Base-by-base conservation (phyloP, 2,797 vertebrate genomes). In the Sebastes diploproa region DNA sequence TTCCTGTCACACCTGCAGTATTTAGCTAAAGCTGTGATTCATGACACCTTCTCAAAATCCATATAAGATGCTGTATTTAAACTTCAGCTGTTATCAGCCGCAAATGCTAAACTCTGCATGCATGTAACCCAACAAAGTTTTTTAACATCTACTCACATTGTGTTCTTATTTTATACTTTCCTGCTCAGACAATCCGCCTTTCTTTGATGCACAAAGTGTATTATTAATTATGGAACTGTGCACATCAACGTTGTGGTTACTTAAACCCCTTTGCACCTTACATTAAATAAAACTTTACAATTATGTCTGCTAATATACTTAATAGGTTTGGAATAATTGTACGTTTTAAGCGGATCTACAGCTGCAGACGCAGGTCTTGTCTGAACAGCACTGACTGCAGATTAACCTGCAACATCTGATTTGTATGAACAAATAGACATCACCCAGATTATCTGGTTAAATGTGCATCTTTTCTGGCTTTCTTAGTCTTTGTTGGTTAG, bases 11-110 rank as follows among this genome's bases (percentile, higher is more conserved):
- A 60, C n/a, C 55, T 23, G 55, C 74, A 34, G 13, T 1, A 2
- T 4, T 13, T 77, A 3, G 1, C 22, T 10, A 6, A 29, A 61
- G 3, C 22, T 3, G 29, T 2, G 59, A 36, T 54, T 52, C 58
- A 12, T 12, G 13, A 50, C 27, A 14, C 4, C 2, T 1, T 25
- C 27, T 2, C 14, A 1, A 61, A 16, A 50, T 7, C 0, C 4
- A 25, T 20, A n/a, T 9, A 5, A 54, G 23, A 27, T 6, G 22
- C 25, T 30, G 36, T 10, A 8, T 22, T 36, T 36, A 36, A 36
- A 36, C 34, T 36, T 36, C 34, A 36, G 34, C 34, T 36, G 34
- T 36, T 12, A 36, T 36, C 34, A 36, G 11, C 34, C 10, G 14
- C 16, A 38, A 38, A 38, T 38, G 36, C 36, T 1, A 2, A 42